These are phyloP conservation scores for Ommatoiulus sabulosus DNA, from an alignment of 2,888 invertebrate genomes.

Conservation along the genomic window DNA sequence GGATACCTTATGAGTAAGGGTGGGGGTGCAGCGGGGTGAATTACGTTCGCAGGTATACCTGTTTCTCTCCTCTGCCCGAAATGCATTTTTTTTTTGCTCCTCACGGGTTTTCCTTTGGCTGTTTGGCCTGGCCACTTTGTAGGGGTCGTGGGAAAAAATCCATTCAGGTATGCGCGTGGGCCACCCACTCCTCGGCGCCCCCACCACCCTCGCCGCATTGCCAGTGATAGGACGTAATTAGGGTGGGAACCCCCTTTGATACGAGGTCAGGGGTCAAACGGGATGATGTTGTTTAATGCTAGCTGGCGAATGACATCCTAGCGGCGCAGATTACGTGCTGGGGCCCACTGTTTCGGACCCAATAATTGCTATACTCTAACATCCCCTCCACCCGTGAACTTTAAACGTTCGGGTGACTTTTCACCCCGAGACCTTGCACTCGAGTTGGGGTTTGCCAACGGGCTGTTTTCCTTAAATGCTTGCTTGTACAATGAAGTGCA, in stretches of 20 bases:
- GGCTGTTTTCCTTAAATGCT: neutral
- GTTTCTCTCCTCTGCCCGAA: slow-evolving; percentile 11
- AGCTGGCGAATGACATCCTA: slow-evolving; percentile 32
- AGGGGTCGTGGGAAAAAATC: slow-evolving; percentile 52
- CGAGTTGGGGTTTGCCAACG: neutral
- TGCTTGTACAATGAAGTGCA: no score
- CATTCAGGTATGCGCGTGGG: slow-evolving; percentile 41
- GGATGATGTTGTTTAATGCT: slow-evolving; percentile 41
- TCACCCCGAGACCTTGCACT: slow-evolving; percentile 14
- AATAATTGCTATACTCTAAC: neutral
- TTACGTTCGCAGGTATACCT: slow-evolving; percentile 14
- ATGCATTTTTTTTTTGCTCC: slow-evolving; percentile 8
- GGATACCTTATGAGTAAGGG: slow-evolving; percentile 43
- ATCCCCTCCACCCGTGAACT: neutral
- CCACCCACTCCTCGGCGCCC: neutral
- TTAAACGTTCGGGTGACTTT: neutral
- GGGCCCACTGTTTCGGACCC: slow-evolving; percentile 7
- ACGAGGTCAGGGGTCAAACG: slow-evolving; percentile 45
- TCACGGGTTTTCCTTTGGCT: slow-evolving; percentile 35
- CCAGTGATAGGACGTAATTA: slow-evolving; percentile 52
- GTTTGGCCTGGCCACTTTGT: slow-evolving; percentile 49
- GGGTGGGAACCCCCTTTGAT: slow-evolving; percentile 52
- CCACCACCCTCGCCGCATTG: slow-evolving; percentile 44
- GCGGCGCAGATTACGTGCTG: neutral
- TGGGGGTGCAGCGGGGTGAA: slow-evolving; percentile 38